phyloP scores from a whole-genome alignment of 2,888 invertebrate genomes.

The Cheilosia vulpina region DNA sequence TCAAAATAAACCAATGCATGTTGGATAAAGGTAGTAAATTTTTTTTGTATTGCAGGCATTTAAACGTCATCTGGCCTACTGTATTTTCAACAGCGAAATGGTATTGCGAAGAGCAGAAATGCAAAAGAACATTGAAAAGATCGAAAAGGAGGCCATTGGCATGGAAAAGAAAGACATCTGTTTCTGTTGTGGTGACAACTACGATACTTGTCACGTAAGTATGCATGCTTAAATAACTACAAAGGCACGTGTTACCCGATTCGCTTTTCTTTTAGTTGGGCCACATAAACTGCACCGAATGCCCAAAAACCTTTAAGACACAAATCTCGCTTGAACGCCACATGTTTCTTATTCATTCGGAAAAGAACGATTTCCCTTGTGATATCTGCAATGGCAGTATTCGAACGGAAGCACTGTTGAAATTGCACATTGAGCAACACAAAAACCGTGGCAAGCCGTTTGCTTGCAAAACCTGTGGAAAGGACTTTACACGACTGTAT shows the following conservation, averaged over 20 bases:
- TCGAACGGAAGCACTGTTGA: conserved; percentile 86
- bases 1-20: not conserved
- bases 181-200: conserved; percentile 83
- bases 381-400: conserved; percentile 88
- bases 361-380: conserved; percentile 87
- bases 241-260: not conserved
- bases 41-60: conserved; percentile 77
- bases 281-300: conserved; percentile 85
- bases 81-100: conserved; percentile 81
- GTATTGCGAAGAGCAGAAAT: conserved; percentile 80
- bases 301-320: conserved; percentile 90
- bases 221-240: not conserved
- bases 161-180: conserved; percentile 82
- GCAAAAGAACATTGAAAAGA: conserved; percentile 81
- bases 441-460: conserved; percentile 86
- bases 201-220: conserved; percentile 82
- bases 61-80: conserved; percentile 81
- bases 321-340: conserved; percentile 88
- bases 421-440: conserved; percentile 88
- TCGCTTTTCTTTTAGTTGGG: conserved; percentile 79
- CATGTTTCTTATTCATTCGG: conserved; percentile 88
- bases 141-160: conserved; percentile 81
- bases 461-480: conserved; percentile 88
- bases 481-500: conserved; percentile 90
- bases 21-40: not conserved